Evolutionary conservation across 1,140 invertebrate genomes (phyloP).

Genomic region (Samia ricini): DNA sequence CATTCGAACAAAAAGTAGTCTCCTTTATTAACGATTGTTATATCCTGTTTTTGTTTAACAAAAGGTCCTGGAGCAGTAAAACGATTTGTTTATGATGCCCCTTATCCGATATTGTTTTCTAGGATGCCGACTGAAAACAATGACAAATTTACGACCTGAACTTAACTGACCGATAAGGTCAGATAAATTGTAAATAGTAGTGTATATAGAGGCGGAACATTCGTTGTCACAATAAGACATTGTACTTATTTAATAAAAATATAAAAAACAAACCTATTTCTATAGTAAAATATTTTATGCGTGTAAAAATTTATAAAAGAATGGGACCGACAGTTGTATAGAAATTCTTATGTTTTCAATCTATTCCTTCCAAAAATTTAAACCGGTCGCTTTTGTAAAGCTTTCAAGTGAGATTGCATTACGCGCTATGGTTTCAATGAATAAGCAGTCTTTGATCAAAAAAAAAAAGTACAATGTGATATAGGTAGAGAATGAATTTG

Average conservation of each 20-base stretch:
- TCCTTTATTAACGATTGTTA: neutral
- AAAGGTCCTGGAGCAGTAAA: neutral
- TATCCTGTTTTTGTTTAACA: neutral
- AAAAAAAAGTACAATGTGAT: conserved; percentile 2
- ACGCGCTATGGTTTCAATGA: conserved; percentile 34
- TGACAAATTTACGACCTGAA: conserved; percentile 33
- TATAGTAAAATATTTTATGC: conserved; percentile 8
- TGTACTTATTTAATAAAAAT: conserved; percentile 8
- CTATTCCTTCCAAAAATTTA: conserved; percentile 37
- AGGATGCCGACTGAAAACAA: conserved; percentile 23
- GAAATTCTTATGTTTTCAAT: conserved; percentile 20
- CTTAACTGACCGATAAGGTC: conserved; percentile 36
- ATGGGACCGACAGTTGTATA: neutral
- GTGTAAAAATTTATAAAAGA: neutral
- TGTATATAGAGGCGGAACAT: conserved; percentile 12
- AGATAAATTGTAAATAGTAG: conserved; percentile 28
- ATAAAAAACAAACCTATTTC: conserved; percentile 9
- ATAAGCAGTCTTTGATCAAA: neutral
- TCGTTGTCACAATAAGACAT: neutral
- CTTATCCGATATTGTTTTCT: neutral
- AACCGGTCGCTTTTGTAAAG: conserved; percentile 38
- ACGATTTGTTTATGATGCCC: neutral
- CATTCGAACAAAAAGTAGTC: conserved; percentile 9
- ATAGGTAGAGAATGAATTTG: neutral
- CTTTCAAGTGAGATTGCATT: conserved; percentile 34